Percentiles rank a stretch among this genome's conserved stretches.
phyloP scores from a whole-genome alignment of 2,113 vertebrate genomes.

The Entelurus aequoreus region DNA sequence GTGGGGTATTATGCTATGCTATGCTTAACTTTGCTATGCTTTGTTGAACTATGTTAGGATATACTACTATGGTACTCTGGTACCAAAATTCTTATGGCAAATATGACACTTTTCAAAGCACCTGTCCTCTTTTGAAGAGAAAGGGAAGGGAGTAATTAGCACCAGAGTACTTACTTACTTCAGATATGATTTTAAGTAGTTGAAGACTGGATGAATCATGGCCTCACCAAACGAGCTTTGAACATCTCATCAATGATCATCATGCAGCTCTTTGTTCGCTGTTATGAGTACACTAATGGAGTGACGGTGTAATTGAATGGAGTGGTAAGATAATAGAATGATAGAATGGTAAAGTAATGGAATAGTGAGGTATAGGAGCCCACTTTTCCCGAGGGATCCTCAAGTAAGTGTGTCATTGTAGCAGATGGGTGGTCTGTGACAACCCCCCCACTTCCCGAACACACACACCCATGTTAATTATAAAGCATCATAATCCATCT shows the following conservation, averaged over 20 bases:
- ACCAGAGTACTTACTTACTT: conserved; percentile 8
- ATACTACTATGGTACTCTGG: too few relatives aligned
- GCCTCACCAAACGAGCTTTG: conserved; percentile 24
- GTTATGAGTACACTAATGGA: conserved; percentile 66
- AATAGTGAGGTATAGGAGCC: conserved; percentile 42
- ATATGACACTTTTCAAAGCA: conserved; percentile 3
- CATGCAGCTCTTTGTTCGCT: conserved; percentile 59
- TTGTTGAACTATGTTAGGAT: neutral
- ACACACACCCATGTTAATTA: conserved; percentile 62
- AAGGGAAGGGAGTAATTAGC: conserved; percentile 7
- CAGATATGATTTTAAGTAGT: neutral
- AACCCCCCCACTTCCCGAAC: conserved; percentile 14
- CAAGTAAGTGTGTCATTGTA: conserved; percentile 68
- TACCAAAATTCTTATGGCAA: neutral
- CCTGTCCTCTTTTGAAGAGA: conserved; percentile 9
- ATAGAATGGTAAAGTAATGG: conserved; percentile 66
- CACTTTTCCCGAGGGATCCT: conserved; percentile 56
- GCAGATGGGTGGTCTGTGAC: conserved; percentile 66
- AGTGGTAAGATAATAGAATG: conserved; percentile 67
- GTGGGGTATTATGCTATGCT: too few relatives aligned
- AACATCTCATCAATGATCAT: conserved; percentile 65
- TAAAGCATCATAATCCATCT: conserved; percentile 72
- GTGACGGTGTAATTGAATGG: conserved; percentile 66
- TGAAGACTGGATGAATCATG: conserved; percentile 36
- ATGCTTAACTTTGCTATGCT: too few relatives aligned